A percentile compares a stretch with the other conserved stretches of the same genome.
phyloP scores from a whole-genome alignment of 1,140 invertebrate genomes.

The Reticulitermes speratus region DNA sequence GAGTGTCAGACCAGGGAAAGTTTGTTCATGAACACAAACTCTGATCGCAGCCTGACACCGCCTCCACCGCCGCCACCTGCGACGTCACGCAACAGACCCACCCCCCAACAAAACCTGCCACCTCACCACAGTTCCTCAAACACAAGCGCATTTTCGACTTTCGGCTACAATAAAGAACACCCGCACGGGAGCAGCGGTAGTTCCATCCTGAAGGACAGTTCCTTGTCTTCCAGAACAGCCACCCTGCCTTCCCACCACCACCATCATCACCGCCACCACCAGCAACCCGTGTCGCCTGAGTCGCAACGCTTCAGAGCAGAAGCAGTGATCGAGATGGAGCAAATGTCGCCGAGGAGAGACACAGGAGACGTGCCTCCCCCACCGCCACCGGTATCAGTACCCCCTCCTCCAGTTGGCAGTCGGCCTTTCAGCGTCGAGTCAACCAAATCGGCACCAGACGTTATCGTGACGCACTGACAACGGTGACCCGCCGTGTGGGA shows the following conservation, averaged over 20 bases:
- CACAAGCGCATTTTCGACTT: conserved; percentile 49
- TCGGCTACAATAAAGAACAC: conserved; percentile 56
- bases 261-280: conserved; percentile 36
- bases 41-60: conserved; percentile 37
- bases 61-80: conserved; percentile 37
- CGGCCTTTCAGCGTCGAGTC: conserved; percentile 72
- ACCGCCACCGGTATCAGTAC: conserved; percentile 37
- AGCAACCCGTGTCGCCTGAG: conserved; percentile 43
- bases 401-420: conserved; percentile 39
- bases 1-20: conserved; percentile 78
- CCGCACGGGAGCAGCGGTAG: conserved; percentile 41
- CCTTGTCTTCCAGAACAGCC: conserved; percentile 40
- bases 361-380: conserved; percentile 49
- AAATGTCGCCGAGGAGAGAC: conserved; percentile 33
- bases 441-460: conserved; percentile 82
- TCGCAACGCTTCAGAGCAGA: conserved; percentile 56
- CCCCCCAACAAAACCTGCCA: not conserved
- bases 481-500: conserved; percentile 52
- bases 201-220: conserved; percentile 37
- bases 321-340: conserved; percentile 63
- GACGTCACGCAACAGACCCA: conserved; percentile 40
- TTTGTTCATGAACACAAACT: conserved; percentile 56
- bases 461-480: conserved; percentile 80
- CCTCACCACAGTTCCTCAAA: conserved; percentile 4
- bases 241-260: conserved; percentile 38